Base-by-base conservation (phyloP, 1,140 invertebrate genomes). In the Maconellicoccus hirsutus region DNA sequence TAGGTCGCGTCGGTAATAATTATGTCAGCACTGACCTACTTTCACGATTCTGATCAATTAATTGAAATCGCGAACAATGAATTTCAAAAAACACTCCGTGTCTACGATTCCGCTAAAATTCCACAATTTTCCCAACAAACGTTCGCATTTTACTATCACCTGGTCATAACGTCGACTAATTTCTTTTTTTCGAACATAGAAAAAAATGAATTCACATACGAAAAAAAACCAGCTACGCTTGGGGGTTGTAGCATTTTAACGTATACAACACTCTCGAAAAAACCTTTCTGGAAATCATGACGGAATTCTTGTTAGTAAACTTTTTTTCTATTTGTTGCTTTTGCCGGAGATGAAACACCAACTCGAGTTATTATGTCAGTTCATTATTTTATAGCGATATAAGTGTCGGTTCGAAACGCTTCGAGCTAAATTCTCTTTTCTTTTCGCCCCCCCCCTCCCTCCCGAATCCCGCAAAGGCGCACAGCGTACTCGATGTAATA, bases 11-110 rank as follows among this genome's bases (percentile, higher is more conserved):
- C 22, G 61, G 25, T 66, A 66, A 66, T 66, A 66, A 66, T 66
- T 66, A 66, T 66, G 61, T 66, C 61, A 66, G 61, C 61, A 66
- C 61, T 66, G 61, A 66, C 61, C 61, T 66, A 66, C 61, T 66
- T 66, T 66, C 61, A 26, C 25, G 61, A 66, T 23, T 25, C 22
- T 26, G 61, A 66, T 66, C 61, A 66, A 66, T 66, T 66, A 66
- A 66, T 66, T 66, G 61, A 66, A 66, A 66, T 66, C 61, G 19
- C 21, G 61, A 66, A 66, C 61, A 66, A 66, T 66, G 61, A 66
- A 66, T 66, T 66, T 66, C 6, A 66, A 66, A 66, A 66, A 66
- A 12, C 42, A 8, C 6, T 52, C 42, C n/a, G n/a, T n/a, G n/a
- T n/a, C n/a, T n/a, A n/a, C n/a, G n/a, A n/a, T n/a, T n/a, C n/a